phyloP scores from a whole-genome alignment of 1,140 invertebrate genomes.

The Papilio polytes region DNA sequence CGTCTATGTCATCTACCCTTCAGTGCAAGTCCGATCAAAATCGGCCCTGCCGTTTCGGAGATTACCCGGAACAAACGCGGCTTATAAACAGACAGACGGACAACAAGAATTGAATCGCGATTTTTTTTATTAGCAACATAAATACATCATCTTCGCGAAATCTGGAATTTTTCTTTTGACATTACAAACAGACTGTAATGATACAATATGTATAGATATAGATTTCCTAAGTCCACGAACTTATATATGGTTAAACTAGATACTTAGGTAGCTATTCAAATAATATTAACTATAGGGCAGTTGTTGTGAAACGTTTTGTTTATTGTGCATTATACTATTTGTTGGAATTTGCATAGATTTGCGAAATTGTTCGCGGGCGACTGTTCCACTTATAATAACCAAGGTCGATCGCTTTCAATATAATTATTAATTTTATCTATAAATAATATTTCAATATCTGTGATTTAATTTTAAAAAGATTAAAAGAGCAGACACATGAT shows the following conservation, averaged over 20 bases:
- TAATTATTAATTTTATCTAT: not conserved
- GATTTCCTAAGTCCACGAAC: too few relatives aligned
- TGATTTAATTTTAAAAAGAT: not conserved
- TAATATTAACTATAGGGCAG: not conserved
- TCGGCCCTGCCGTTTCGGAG: too few relatives aligned
- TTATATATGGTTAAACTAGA: not conserved
- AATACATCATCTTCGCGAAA: too few relatives aligned
- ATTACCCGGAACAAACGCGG: too few relatives aligned
- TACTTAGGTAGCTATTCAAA: not conserved
- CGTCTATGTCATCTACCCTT: too few relatives aligned
- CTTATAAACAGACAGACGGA: too few relatives aligned
- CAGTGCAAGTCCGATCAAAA: too few relatives aligned
- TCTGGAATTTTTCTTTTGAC: too few relatives aligned
- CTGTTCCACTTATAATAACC: not conserved
- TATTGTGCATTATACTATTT: slow-evolving; percentile 3
- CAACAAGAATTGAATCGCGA: too few relatives aligned
- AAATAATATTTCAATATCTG: not conserved
- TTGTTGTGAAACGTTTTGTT: slow-evolving; percentile 3
- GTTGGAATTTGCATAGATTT: not conserved
- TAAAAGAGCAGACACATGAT: not conserved
- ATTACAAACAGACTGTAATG: too few relatives aligned
- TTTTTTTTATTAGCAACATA: too few relatives aligned
- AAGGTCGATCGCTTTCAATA: slow-evolving; percentile 17
- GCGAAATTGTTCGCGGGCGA: not conserved
- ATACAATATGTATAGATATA: too few relatives aligned